These are phyloP conservation scores for Drosophila infuscata DNA, from an alignment of 2,888 invertebrate genomes.

Conservation along the genomic window DNA sequence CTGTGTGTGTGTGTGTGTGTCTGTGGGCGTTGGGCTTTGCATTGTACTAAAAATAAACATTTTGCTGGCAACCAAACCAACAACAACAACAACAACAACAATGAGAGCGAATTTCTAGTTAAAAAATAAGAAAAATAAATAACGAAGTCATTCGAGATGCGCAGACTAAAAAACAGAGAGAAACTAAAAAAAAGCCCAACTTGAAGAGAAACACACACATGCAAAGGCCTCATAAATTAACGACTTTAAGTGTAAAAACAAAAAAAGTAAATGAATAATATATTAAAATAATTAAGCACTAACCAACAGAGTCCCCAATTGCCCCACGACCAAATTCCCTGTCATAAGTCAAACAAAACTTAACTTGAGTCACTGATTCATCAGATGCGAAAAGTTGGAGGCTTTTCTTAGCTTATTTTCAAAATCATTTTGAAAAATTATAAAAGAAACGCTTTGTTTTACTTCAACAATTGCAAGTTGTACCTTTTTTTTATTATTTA, in stretches of 20 bases:
- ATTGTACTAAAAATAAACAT: constrained; percentile 73
- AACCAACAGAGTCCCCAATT: neutral
- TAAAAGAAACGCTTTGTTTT: accelerated
- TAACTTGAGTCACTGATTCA: neutral
- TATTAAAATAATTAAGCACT: constrained; percentile 4
- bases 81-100: constrained; percentile 17
- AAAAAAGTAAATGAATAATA: constrained; percentile 1
- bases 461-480: too few relatives aligned
- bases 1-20: constrained; percentile 7
- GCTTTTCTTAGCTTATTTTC: neutral
- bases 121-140: constrained; percentile 48
- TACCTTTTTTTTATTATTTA: neutral
- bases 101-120: constrained; percentile 16
- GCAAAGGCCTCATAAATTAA: constrained; percentile 9
- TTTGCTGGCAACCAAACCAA: constrained; percentile 27
- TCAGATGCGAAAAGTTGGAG: neutral
- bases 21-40: constrained; percentile 21
- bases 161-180: constrained; percentile 37
- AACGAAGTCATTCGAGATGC: constrained; percentile 57
- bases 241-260: neutral
- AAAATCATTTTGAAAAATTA: neutral
- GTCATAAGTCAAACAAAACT: neutral
- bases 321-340: neutral
- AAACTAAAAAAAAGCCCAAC: constrained; percentile 11
- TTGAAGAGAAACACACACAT: constrained; percentile 13